Percentiles rank a stretch among this genome's conserved stretches.
Conservation (phyloP, 37 sponge, comb jelly and placozoan species). For the Spongilla lacustris region DNA sequence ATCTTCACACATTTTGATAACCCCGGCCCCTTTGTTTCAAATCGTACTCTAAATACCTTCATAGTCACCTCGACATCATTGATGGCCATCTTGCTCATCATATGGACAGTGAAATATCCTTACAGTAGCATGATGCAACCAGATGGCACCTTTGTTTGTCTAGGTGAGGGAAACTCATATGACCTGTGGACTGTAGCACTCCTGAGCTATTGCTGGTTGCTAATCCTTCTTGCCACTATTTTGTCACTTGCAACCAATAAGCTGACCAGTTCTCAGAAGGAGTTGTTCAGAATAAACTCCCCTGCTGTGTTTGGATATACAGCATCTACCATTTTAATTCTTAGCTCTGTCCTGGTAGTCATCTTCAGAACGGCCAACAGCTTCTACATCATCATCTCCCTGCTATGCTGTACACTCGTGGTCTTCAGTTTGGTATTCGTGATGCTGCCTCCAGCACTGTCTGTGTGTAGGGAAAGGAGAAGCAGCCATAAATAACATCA, state of each 20-base stretch:
- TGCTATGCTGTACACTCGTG: not conserved
- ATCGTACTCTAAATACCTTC: not conserved
- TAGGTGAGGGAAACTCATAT: not conserved
- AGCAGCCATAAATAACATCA: not conserved
- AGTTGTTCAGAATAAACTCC: not conserved
- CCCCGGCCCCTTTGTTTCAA: slow-evolving; percentile 19
- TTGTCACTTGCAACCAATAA: not conserved
- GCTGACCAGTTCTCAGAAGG: not conserved
- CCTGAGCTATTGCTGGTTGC: not conserved
- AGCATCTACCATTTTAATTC: not conserved
- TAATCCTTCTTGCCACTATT: not conserved
- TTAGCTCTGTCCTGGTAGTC: not conserved
- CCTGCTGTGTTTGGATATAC: not conserved
- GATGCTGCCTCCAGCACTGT: not conserved
- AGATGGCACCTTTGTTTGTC: not conserved
- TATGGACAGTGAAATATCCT: not conserved
- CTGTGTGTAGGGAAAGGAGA: not conserved
- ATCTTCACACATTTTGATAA: slow-evolving; percentile 39
- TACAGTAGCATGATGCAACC: not conserved
- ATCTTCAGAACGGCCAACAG: not conserved
- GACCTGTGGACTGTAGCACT: not conserved
- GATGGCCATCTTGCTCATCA: not conserved
- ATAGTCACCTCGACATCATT: not conserved
- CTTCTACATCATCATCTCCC: not conserved
- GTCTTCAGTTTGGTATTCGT: not conserved